Percentiles rank a stretch among this genome's conserved stretches.
Conservation (phyloP, 2,888 invertebrate genomes). For the Chesias legatella region DNA sequence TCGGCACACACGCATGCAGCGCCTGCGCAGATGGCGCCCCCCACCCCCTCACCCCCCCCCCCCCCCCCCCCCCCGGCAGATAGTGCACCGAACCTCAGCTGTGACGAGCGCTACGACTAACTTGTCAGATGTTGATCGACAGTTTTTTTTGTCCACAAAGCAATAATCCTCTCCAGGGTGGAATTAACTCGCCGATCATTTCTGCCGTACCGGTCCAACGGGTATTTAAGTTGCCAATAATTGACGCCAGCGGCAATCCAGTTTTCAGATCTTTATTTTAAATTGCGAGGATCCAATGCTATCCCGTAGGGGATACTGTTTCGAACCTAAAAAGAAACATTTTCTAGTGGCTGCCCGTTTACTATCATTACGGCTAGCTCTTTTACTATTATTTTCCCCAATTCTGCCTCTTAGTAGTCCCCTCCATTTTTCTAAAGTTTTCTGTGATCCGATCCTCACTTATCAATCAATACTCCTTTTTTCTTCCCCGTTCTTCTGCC, state of each 20-base stretch:
- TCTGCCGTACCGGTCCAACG: slow-evolving; percentile 27
- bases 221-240: slow-evolving; percentile 28
- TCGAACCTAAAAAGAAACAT: slow-evolving; percentile 9
- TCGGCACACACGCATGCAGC: slow-evolving; percentile 38
- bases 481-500: no score
- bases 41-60: slow-evolving; percentile 30
- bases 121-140: slow-evolving; percentile 72
- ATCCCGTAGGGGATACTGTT: slow-evolving; percentile 15
- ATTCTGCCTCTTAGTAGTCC: no score
- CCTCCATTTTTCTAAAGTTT: no score
- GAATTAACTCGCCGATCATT: slow-evolving; percentile 28
- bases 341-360: no score
- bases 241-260: slow-evolving; percentile 28
- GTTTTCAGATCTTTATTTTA: slow-evolving; percentile 24
- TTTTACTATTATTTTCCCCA: no score
- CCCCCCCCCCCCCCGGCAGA: slow-evolving; percentile 39
- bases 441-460: no score
- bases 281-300: slow-evolving; percentile 24
- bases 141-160: slow-evolving; percentile 48
- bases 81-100: slow-evolving; percentile 67
- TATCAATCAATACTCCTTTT: no score
- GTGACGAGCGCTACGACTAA: slow-evolving; percentile 27
- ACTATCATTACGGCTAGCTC: no score
- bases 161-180: slow-evolving; percentile 35
- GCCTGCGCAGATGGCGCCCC: slow-evolving; percentile 52